These are phyloP conservation scores for Syrrhaptes paradoxus DNA, from an alignment of 2,113 vertebrate genomes.

Conservation along the genomic window DNA sequence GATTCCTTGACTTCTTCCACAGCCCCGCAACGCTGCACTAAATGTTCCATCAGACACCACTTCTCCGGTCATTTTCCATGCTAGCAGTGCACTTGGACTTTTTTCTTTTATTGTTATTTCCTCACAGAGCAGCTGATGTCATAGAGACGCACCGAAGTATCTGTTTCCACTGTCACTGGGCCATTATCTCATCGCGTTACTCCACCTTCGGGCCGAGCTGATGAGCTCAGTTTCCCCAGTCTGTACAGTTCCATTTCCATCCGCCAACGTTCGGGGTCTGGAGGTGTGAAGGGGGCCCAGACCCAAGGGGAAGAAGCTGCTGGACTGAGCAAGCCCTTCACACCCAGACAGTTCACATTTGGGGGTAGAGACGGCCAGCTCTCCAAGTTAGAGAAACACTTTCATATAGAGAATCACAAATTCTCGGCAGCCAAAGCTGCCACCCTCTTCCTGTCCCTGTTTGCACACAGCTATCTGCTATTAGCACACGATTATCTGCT, in stretches of 20 bases:
- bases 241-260: neutral
- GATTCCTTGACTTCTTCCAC: neutral
- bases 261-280: neutral
- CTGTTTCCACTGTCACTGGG: neutral
- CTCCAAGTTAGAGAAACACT: neutral
- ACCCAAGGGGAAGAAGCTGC: neutral
- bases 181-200: slow-evolving; percentile 12
- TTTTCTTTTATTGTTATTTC: neutral
- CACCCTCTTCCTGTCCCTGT: neutral
- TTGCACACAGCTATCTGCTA: neutral
- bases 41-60: neutral
- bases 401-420: neutral
- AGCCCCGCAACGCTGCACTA: neutral
- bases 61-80: neutral
- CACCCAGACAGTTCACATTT: neutral
- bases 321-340: neutral
- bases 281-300: neutral
- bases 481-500: neutral
- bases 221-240: neutral
- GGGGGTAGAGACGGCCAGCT: neutral
- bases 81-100: neutral
- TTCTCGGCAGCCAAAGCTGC: neutral
- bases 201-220: neutral
- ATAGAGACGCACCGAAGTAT: neutral
- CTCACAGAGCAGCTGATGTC: neutral